Percentiles rank a stretch among this genome's conserved stretches.
These are phyloP conservation scores for Porites australiensis DNA, from an alignment of 64 coral and sea anemone species.

Conservation along the genomic window DNA sequence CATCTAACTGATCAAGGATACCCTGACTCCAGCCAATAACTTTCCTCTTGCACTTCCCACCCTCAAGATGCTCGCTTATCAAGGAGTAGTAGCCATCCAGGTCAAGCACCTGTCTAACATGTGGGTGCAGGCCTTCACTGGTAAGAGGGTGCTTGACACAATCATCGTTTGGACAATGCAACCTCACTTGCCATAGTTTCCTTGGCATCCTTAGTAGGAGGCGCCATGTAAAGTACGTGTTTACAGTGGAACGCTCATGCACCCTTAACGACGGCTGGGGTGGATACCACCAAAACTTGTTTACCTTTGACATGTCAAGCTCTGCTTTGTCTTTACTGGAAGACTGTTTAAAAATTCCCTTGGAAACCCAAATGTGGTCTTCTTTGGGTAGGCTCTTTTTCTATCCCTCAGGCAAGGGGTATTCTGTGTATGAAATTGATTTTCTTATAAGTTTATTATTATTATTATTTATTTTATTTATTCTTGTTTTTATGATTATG, in stretches of 20 bases:
- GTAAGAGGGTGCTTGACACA: constrained; percentile 8
- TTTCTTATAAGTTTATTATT: neutral
- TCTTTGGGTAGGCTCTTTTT: neutral
- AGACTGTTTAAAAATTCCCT: constrained; percentile 24
- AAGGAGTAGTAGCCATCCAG: constrained; percentile 28
- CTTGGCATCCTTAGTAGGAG: constrained; percentile 63
- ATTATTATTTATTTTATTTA: too few species aligned
- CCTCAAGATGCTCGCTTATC: constrained; percentile 32
- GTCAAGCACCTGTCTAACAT: constrained; percentile 42
- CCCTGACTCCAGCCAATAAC: constrained; percentile 42
- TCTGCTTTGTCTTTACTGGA: neutral
- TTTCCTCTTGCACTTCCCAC: constrained; percentile 28
- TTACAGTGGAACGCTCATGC: constrained; percentile 1
- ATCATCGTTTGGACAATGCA: neutral
- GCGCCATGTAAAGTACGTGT: constrained; percentile 34
- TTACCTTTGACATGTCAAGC: constrained; percentile 16
- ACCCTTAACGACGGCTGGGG: constrained; percentile 12
- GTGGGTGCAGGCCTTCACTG: constrained; percentile 1
- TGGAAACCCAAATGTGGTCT: constrained; percentile 55
- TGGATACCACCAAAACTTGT: constrained; percentile 12
- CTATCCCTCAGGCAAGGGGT: constrained; percentile 20
- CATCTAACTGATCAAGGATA: constrained; percentile 46
- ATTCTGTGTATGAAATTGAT: too few species aligned
- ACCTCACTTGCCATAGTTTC: constrained; percentile 30
- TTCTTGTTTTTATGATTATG: too few species aligned